Percentiles rank a stretch among this genome's conserved stretches.
phyloP scores from a whole-genome alignment of 2,113 vertebrate genomes.

The Crotophaga sulcirostris region DNA sequence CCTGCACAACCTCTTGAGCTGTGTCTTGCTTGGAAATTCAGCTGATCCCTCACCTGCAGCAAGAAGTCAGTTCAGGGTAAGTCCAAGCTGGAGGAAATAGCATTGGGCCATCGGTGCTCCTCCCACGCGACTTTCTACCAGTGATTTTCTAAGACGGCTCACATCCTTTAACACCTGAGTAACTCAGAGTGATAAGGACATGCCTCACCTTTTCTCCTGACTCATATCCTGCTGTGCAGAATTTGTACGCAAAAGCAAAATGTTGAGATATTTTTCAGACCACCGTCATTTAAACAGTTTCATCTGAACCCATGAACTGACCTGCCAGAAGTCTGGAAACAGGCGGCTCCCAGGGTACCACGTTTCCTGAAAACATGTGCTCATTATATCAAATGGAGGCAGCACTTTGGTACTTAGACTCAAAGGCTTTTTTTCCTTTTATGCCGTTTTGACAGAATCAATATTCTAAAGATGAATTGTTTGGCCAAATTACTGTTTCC shows the following conservation, averaged over 20 bases:
- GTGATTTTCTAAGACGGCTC: neutral
- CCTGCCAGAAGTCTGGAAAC: neutral
- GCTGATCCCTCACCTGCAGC: neutral
- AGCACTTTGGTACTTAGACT: neutral
- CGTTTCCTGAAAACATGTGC: neutral
- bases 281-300: neutral
- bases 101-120: neutral
- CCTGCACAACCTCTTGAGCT: neutral
- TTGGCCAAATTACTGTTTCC: neutral
- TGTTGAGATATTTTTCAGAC: neutral
- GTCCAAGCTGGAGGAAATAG: neutral
- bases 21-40: neutral
- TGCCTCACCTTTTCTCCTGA: neutral
- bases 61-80: neutral
- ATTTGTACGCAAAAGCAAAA: neutral
- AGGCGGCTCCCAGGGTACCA: neutral
- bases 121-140: neutral
- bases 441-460: neutral
- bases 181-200: neutral
- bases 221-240: neutral
- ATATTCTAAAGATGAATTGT: neutral
- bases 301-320: accelerated
- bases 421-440: neutral
- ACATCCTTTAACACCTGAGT: neutral
- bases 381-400: neutral